Base-by-base conservation (phyloP, 2,888 invertebrate genomes). In the Pelosia muscerda region DNA sequence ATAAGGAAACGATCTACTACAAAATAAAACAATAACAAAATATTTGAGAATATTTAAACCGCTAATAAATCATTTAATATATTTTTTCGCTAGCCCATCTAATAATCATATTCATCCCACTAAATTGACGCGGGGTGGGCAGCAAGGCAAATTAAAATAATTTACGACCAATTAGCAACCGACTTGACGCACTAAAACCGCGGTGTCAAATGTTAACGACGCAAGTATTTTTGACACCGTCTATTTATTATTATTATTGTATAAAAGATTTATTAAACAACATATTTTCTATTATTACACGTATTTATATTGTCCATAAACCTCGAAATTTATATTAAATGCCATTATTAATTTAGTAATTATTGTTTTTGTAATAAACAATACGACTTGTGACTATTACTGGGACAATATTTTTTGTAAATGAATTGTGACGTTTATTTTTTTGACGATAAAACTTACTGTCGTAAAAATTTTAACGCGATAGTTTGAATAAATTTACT, bases 111-210 rank as follows among this genome's bases (percentile, higher is more conserved):
- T 86, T 84, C 84, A 80, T 80, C 81, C 79, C 79, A 81, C 78
- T 83, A 79, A 85, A 81, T 78, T 73, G 74, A 72, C 75, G 71
- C 77, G 77, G 86, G 88, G 87, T 88, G 84, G 84, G 87, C 84
- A 86, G 82, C 79, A 74, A 81, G 86, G 86, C 88, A 85, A 87
- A 91, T 91, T 90, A 91, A 89, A 75, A 87, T 91, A 91, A 92
- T 91, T 92, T 91, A 92, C 79, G 84, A 84, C 88, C 92, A 91
- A 91, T 91, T 92, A 91, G 85, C 77, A 69, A 72, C 76, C 73
- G 81, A 77, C 79, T 79, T 78, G 85, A 84, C 84, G 79, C 84
- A 85, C 83, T 84, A 78, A 86, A 88, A 77, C 76, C 81, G 72
- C 73, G 82, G 85, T 84, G 84, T 86, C 81, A 79, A 73, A 76